Evolutionary conservation across 2,888 invertebrate genomes (phyloP).

Genomic region (Lamellibrachia columna): DNA sequence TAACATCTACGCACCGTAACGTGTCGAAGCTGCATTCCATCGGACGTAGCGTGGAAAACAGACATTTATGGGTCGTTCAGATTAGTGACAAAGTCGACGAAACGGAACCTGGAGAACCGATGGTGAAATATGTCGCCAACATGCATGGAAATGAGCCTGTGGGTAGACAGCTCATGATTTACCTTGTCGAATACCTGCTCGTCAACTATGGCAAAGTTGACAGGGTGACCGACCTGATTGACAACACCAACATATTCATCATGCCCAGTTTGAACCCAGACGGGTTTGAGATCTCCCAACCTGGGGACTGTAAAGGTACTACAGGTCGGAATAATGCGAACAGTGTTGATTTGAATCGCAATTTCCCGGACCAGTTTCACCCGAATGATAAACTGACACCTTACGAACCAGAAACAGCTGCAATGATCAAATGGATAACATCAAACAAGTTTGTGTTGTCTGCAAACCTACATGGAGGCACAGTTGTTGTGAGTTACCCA

Average conservation of each 20-base stretch:
- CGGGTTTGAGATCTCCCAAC: neutral
- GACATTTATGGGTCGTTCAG: neutral
- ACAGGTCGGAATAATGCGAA: conserved; percentile 83
- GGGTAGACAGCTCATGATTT: neutral
- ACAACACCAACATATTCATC: neutral
- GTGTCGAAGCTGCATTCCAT: conserved; percentile 4
- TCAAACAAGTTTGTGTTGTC: conserved; percentile 79
- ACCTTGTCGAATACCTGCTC: neutral
- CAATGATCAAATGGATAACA: conserved; percentile 55
- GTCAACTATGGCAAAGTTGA: neutral
- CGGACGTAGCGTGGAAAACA: conserved; percentile 5
- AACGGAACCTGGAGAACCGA: neutral
- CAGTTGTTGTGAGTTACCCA: neutral
- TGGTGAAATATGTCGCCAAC: conserved; percentile 16
- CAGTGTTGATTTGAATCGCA: conserved; percentile 81
- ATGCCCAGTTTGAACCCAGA: conserved; percentile 10
- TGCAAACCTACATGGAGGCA: conserved; percentile 83
- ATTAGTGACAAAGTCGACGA: neutral
- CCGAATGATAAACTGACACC: neutral
- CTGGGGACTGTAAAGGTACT: neutral
- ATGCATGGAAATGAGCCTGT: conserved; percentile 1
- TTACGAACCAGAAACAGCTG: conserved; percentile 54
- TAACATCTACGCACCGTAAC: neutral
- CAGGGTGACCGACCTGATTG: neutral
- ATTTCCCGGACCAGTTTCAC: conserved; percentile 74